Evolutionary conservation across 2,888 invertebrate genomes (phyloP), one percentile per base, ranked within the genome.

Genomic region (Macrosiphum euphorbiae): DNA sequence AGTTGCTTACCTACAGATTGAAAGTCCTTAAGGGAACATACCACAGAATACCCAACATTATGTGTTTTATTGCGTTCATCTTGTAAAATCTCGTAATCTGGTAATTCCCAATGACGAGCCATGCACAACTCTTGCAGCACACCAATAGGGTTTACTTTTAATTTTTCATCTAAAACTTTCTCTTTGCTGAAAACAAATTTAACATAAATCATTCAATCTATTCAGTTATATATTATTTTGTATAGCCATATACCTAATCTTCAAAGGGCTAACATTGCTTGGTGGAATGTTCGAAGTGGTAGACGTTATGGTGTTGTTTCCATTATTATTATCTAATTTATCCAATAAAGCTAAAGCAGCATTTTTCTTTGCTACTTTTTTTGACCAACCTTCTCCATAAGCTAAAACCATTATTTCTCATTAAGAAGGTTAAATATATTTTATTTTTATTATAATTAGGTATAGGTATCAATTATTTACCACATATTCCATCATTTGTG

Each of bases 311-410:
- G 44, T 58, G 28, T 58, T 89, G 50, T 88, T 88, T 0, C 97
- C 96, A 92, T 97, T 97, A 50, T 97, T 97, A 28, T 98, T 98
- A 94, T 97, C 97, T 94, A 98, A 95, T 61, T 92, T 52, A 95
- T 98, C 98, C 94, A 99, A 96, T 94, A 99, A 96, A 94, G 98
- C 98, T 95, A 98, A 98, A 0, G 99, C 99, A 41, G 99, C 99
- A 24, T 98, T 98, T 96, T 99, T 99, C 95, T 99, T 99, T 0
- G 99, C 99, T 96, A 99, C 99, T 96, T 99, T 99, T 96, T 99
- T 99, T 26, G 99, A 99, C 92, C 99, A 97, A 0, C 99, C 99
- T 95, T 2, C 85, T 26, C 89, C 89, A 35, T 10, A 47, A 35
- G 16, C 89, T 93, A 85, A 55, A 58, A 58, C 3, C 35, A 67